phyloP scores from a whole-genome alignment of 2,113 vertebrate species.

The Zosterops japonicus region DNA sequence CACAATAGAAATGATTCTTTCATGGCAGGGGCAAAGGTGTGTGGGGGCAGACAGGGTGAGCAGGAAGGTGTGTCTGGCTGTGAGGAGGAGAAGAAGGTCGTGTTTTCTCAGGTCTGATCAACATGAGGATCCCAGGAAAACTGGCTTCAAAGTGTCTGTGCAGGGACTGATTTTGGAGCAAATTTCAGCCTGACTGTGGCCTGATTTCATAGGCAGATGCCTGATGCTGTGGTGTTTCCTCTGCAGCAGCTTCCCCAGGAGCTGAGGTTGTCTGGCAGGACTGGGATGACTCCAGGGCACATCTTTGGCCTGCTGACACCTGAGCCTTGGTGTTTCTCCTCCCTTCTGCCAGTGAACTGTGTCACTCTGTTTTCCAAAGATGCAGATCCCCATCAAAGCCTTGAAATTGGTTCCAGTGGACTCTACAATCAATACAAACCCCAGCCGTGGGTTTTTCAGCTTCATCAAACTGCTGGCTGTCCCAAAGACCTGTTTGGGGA shows the following conservation, averaged over 20 bases:
- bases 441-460: not conserved
- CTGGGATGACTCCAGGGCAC: not conserved
- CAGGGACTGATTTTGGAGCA: not conserved
- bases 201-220: not conserved
- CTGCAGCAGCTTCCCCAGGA: not conserved
- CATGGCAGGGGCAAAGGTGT: not conserved
- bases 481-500: not conserved
- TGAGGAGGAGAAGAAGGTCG: not conserved
- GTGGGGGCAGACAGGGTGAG: not conserved
- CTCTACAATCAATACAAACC: not conserved
- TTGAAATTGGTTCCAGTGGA: not conserved
- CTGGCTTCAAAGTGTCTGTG: not conserved
- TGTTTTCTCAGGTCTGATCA: not conserved
- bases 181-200: not conserved
- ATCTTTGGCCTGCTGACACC: not conserved
- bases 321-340: rapidly evolving
- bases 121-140: not conserved
- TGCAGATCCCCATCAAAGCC: not conserved
- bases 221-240: not conserved
- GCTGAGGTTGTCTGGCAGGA: not conserved
- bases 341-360: not conserved
- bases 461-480: not conserved
- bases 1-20: not conserved
- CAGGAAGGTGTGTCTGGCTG: not conserved
- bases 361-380: not conserved